Base-by-base conservation (phyloP, 1,140 invertebrate species). In the Drosophila kikkawai region DNA sequence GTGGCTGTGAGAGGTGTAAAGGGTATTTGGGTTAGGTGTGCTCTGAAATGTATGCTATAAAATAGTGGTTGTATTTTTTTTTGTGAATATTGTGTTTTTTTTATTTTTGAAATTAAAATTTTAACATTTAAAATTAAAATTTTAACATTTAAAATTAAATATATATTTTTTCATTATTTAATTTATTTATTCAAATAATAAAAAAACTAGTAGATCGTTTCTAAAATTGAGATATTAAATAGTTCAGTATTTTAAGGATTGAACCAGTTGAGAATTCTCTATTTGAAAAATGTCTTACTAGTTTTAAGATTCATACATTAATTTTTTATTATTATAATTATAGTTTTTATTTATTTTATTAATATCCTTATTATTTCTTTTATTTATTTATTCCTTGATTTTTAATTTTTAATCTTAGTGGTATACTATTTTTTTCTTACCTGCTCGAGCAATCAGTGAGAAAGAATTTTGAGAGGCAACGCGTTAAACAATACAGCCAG, bases 381-480 rank as follows among this genome's bases (percentile, higher is more conserved):
- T 8, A 15, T 15, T 13, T 29, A 2, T 7, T 8, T 5, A 26
- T 50, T 12, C n/a, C 17, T 47, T 29, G 8, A 5, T 48, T 53
- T 36, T 19, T 13, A 4, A 13, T 0, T 8, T 42, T 41, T 32
- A 26, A 3, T 19, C 6, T 17, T 37, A 29, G 7, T 9, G 22
- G 9, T 0, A 9, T 34, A 32, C 12, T 26, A 66, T 48, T 48
- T 55, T 51, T 65, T 68, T 37, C 37, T 53, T 32, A 12, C 47
- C 58, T 61, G 41, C 80, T 75, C 56, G 12, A 75, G 80, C 76
- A 83, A 83, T 84, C 81, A 84, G 80, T 69, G 44, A 51, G 50
- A 55, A 45, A 80, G 80, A 83, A 84, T 71, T 79, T 84, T 66
- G 60, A 82, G 79, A 82, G 79, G 61, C 65, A 80, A 68, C 56